Evolutionary conservation across 2,113 vertebrate species (phyloP).

Genomic region (Orientallactaga bullata): DNA sequence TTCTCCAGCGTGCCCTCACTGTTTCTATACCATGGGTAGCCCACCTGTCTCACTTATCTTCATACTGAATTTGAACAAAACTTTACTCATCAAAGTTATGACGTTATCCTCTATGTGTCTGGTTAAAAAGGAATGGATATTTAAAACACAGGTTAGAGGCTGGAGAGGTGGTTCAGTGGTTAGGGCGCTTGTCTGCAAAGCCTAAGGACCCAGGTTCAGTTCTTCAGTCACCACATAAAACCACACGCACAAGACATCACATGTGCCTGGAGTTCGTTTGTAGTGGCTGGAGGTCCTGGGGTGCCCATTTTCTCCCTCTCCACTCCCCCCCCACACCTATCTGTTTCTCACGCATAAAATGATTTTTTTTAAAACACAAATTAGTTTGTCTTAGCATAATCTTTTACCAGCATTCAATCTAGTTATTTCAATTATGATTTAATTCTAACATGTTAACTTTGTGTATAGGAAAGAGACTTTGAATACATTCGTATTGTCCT

Average conservation of each 20-base stretch:
- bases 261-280: too few relatives aligned
- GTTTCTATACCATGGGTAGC: not conserved
- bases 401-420: not conserved
- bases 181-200: too few relatives aligned
- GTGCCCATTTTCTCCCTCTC: too few relatives aligned
- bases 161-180: too few relatives aligned
- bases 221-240: too few relatives aligned
- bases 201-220: too few relatives aligned
- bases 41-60: not conserved
- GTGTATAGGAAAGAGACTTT: not conserved
- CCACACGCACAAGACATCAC: too few relatives aligned
- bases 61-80: conserved; percentile 14
- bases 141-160: not conserved
- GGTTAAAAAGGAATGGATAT: not conserved
- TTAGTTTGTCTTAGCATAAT: conserved; percentile 1
- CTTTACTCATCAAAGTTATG: not conserved
- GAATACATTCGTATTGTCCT: not conserved
- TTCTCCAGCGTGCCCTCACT: not conserved
- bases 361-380: not conserved
- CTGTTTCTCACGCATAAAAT: too few relatives aligned
- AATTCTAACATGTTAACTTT: conserved; percentile 16
- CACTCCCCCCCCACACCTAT: too few relatives aligned
- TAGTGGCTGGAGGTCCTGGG: too few relatives aligned
- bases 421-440: conserved; percentile 26
- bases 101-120: not conserved